Evolutionary conservation across 2,113 vertebrate species (phyloP).

Genomic region (Phaetusa simplex): DNA sequence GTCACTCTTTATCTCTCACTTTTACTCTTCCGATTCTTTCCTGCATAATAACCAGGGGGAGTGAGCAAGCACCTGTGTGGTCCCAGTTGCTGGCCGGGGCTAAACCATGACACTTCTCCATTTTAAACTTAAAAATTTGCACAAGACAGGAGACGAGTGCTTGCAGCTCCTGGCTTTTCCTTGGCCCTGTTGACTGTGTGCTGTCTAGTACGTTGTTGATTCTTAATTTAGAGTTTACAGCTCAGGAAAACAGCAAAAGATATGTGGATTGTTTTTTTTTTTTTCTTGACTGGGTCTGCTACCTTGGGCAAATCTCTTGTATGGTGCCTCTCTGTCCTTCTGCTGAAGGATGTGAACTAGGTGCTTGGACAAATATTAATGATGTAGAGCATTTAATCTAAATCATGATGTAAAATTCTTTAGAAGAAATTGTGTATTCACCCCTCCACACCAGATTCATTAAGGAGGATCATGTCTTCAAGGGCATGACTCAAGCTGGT

Average conservation of each 20-base stretch:
- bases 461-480: neutral
- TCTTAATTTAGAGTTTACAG: neutral
- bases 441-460: neutral
- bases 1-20: neutral
- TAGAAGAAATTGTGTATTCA: neutral
- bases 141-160: neutral
- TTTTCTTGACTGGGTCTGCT: neutral
- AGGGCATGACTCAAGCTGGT: neutral
- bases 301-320: neutral
- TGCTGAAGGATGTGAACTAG: neutral
- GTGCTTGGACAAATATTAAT: neutral
- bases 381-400: neutral
- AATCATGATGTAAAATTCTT: neutral
- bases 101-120: neutral
- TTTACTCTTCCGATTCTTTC: neutral
- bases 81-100: neutral
- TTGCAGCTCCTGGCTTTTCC: neutral
- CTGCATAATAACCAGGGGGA: neutral
- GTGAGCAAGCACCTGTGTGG: neutral
- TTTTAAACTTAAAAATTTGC: neutral
- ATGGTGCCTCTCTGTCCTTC: neutral
- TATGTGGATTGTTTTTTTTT: neutral
- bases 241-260: neutral
- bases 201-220: neutral
- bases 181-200: neutral